Percentiles rank a stretch among this genome's conserved stretches.
phyloP scores from a whole-genome alignment of 2,888 invertebrate genomes.

The Opisthograptis luteolata region DNA sequence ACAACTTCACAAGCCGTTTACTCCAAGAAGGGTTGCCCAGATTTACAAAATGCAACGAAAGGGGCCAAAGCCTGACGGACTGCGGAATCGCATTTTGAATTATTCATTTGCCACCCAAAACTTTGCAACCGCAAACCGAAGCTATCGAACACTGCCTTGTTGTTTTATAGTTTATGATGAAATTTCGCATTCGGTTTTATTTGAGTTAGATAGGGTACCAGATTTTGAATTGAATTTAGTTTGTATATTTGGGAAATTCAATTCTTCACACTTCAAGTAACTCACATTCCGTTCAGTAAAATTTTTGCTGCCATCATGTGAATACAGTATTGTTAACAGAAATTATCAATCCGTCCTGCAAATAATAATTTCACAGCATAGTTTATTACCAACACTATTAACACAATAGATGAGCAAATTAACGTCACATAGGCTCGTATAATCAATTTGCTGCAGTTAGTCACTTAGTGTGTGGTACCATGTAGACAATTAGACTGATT shows the following conservation, averaged over 20 bases:
- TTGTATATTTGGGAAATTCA: slow-evolving; percentile 3
- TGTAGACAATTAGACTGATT: slow-evolving; percentile 21
- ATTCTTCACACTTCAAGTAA: background rate
- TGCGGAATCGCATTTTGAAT: slow-evolving; percentile 78
- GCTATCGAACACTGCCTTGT: slow-evolving; percentile 73
- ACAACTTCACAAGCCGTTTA: slow-evolving; percentile 26
- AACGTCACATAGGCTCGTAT: too few relatives aligned
- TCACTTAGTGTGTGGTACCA: slow-evolving; percentile 4
- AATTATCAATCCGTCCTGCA: too few relatives aligned
- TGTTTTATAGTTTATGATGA: slow-evolving; percentile 74
- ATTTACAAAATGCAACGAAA: slow-evolving; percentile 76
- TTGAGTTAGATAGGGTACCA: slow-evolving; percentile 42
- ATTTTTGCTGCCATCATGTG: too few relatives aligned
- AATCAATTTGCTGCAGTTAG: background rate
- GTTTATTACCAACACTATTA: too few relatives aligned
- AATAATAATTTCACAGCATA: too few relatives aligned
- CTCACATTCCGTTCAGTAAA: too few relatives aligned
- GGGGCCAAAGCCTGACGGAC: slow-evolving; percentile 71
- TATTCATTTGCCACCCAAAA: slow-evolving; percentile 76
- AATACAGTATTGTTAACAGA: too few relatives aligned
- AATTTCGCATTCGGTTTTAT: slow-evolving; percentile 56
- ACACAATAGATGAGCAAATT: too few relatives aligned
- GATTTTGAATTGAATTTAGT: slow-evolving; percentile 25
- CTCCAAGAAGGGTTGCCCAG: slow-evolving; percentile 41
- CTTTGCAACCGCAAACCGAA: slow-evolving; percentile 58